phyloP scores from a whole-genome alignment of 2,888 invertebrate genomes.

The Strigamia maritima region DNA sequence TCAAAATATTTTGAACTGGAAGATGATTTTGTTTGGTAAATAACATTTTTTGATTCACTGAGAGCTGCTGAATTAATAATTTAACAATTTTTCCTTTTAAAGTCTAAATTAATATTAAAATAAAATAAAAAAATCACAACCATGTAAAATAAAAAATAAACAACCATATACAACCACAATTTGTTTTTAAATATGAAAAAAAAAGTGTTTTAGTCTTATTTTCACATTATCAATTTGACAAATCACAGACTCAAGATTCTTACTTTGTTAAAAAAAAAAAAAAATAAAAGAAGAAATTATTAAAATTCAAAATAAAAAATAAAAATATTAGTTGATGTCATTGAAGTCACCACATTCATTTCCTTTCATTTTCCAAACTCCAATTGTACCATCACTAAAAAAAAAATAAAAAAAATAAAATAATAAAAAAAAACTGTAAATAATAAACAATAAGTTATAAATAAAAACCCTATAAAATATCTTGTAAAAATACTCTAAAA shows the following conservation, averaged over 20 bases:
- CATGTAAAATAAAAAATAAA: too few species aligned
- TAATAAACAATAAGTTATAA: too few species aligned
- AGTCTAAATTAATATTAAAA: too few species aligned
- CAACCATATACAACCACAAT: too few species aligned
- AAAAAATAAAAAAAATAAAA: slow-evolving; percentile 18
- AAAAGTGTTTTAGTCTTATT: neutral
- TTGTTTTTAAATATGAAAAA: neutral
- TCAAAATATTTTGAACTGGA: too few species aligned
- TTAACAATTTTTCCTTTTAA: too few species aligned
- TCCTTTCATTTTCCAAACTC: slow-evolving; percentile 44
- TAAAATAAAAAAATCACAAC: too few species aligned
- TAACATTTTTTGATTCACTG: too few species aligned
- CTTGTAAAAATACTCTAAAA: neutral
- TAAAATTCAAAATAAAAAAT: neutral
- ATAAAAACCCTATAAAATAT: too few species aligned
- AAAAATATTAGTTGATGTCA: neutral
- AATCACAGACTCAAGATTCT: neutral
- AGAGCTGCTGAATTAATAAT: too few species aligned
- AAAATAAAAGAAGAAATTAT: neutral
- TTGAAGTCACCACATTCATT: neutral
- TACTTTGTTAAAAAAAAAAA: neutral
- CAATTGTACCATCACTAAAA: slow-evolving; percentile 46
- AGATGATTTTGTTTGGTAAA: too few species aligned
- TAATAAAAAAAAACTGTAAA: too few species aligned
- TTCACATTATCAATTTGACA: neutral